These are phyloP conservation scores for Euphonia xanthogaster DNA, from an alignment of 2,797 vertebrate genomes.

Conservation along the genomic window DNA sequence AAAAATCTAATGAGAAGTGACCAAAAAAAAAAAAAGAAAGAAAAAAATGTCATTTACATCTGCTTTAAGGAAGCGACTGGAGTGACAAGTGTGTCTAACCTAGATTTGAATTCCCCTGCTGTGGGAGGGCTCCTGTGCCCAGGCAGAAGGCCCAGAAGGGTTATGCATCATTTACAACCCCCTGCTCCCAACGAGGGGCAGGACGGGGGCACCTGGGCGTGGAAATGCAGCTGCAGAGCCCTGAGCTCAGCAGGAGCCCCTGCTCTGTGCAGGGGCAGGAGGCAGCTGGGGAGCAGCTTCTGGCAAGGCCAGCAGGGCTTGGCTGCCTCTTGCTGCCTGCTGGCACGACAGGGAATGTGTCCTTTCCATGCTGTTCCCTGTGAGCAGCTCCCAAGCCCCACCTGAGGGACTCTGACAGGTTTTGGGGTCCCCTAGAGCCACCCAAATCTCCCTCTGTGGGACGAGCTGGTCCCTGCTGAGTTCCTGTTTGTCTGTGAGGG, in stretches of 20 bases:
- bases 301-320: background rate
- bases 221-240: background rate
- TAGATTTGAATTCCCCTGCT: constrained; percentile 43
- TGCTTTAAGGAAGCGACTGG: background rate
- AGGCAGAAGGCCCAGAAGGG: constrained; percentile 49
- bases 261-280: background rate
- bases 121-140: constrained; percentile 1
- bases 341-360: background rate
- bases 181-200: background rate
- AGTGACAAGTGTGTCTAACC: constrained; percentile 21
- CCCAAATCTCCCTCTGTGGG: background rate
- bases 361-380: background rate
- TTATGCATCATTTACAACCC: constrained; percentile 59
- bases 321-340: background rate
- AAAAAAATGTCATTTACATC: background rate
- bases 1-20: background rate
- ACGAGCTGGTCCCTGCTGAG: background rate
- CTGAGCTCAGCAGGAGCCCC: constrained; percentile 43
- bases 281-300: background rate
- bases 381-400: accelerated
- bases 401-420: background rate
- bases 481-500: background rate
- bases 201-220: background rate
- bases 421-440: background rate
- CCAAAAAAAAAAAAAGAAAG: background rate